Base-by-base conservation (phyloP, 2,113 vertebrate species). In the Neodon shergylaensis region DNA sequence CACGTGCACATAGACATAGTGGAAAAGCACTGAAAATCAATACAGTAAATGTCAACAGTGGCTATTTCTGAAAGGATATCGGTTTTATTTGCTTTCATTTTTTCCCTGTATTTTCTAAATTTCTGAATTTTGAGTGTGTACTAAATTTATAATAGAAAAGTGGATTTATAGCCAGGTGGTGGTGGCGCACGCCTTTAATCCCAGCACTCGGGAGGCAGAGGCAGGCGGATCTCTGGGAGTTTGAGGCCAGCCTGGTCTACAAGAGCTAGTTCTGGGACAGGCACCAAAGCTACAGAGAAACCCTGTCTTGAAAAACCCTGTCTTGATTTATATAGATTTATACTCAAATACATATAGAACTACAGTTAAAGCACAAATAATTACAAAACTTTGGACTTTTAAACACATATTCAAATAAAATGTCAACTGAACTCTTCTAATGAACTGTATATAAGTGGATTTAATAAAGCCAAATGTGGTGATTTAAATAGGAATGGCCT, bases 321-420 rank as follows among this genome's bases (percentile, higher is more conserved):
- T n/a, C n/a, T n/a, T n/a, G 73, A 91, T 79, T 1, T 83, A 92
- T 68, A 58, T 19, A 76, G 73, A 66, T 49, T 14, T 31, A 77
- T 17, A 81, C 6, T 61, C 81, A 83, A 63, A 83, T 7, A 28
- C 24, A 82, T 82, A n/a, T 77, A 0, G 66, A 0, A 65, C 58
- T 92, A 58, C 2, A 94, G 26, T 63, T 92, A 84, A 8, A 79
- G 61, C 22, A 79, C 31, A 94, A 95, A 94, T 70, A 94, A 95
- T 54, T 7, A 72, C 21, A 88, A 86, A 88, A 86, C 11, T 78
- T 83, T 63, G 1, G 5, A n/a, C 13, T n/a, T 81, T 68, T 33
- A 90, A 84, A 78, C 54, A 47, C 39, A 28, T 63, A 86, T 96
- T 94, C 54, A 84, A 31, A 72, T 31, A 72, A 68, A 93, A 92